A percentile compares a stretch with the other conserved stretches of the same genome.
phyloP scores from a whole-genome alignment of 1,140 invertebrate species.

The Trachymyrmex septentrionalis region DNA sequence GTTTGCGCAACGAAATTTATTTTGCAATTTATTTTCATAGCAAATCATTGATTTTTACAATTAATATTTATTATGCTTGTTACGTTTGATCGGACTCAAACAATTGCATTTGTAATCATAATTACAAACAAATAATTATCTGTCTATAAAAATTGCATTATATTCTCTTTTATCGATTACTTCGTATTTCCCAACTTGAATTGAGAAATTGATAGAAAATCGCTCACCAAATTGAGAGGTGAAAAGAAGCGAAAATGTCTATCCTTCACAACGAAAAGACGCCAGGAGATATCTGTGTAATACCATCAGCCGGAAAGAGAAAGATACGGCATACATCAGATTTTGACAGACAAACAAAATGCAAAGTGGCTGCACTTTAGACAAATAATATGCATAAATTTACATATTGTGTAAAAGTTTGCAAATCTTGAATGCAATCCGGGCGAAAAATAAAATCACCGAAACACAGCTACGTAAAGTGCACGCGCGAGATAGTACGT shows the following conservation, averaged over 20 bases:
- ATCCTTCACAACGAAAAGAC: slow-evolving; percentile 35
- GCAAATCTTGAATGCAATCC: slow-evolving; percentile 49
- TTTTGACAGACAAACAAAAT: slow-evolving; percentile 64
- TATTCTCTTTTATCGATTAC: background rate
- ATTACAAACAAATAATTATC: background rate
- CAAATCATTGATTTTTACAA: slow-evolving; percentile 25
- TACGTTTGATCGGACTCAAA: background rate
- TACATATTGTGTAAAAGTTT: slow-evolving; percentile 47
- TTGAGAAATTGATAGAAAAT: slow-evolving; percentile 51
- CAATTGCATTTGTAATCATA: background rate
- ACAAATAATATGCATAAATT: slow-evolving; percentile 65
- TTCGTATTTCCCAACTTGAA: background rate
- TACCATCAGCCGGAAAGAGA: slow-evolving; percentile 7
- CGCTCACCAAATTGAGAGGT: slow-evolving; percentile 6
- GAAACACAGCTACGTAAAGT: slow-evolving; percentile 27
- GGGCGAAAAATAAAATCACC: slow-evolving; percentile 59
- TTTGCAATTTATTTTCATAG: slow-evolving; percentile 8
- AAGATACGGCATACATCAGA: slow-evolving; percentile 50
- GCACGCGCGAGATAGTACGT: slow-evolving; percentile 43
- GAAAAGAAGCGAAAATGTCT: slow-evolving; percentile 53
- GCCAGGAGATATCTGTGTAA: slow-evolving; percentile 46
- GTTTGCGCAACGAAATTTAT: background rate
- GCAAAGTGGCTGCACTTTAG: slow-evolving; percentile 52
- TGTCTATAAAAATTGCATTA: background rate
- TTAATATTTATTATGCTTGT: slow-evolving; percentile 5